Percentiles rank a stretch among this genome's conserved stretches.
phyloP scores from a whole-genome alignment of 1,140 invertebrate species.

The Rhizoglyphus robini region DNA sequence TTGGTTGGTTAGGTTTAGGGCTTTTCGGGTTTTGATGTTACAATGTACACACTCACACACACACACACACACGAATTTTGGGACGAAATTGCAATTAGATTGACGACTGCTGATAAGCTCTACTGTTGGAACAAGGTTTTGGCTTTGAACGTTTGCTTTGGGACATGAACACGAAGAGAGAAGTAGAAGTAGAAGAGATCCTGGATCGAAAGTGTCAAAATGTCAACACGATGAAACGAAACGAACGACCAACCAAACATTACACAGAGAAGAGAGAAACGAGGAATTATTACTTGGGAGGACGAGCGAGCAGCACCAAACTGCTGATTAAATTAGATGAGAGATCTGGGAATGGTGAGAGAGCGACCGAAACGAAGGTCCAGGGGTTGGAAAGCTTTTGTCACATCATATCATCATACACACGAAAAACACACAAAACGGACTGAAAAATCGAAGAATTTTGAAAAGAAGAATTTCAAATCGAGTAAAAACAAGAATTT shows the following conservation, averaged over 20 bases:
- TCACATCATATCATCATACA: too few species aligned
- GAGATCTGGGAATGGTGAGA: not conserved
- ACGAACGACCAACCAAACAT: not conserved
- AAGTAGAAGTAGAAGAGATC: not conserved
- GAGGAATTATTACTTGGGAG: not conserved
- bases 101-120: not conserved
- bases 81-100: not conserved
- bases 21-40: not conserved
- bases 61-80: not conserved
- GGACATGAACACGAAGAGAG: not conserved
- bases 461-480: too few species aligned
- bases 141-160: not conserved
- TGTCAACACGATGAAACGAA: not conserved
- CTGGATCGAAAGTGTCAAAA: not conserved
- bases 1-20: too few species aligned
- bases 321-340: not conserved
- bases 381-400: not conserved
- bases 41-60: not conserved
- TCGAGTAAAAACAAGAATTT: too few species aligned
- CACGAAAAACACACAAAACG: too few species aligned
- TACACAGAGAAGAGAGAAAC: not conserved
- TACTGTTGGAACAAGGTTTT: not conserved
- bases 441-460: too few species aligned
- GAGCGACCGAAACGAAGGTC: not conserved
- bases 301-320: not conserved